Conservation (phyloP, 2,888 invertebrate species). For the Ceramica pisi region DNA sequence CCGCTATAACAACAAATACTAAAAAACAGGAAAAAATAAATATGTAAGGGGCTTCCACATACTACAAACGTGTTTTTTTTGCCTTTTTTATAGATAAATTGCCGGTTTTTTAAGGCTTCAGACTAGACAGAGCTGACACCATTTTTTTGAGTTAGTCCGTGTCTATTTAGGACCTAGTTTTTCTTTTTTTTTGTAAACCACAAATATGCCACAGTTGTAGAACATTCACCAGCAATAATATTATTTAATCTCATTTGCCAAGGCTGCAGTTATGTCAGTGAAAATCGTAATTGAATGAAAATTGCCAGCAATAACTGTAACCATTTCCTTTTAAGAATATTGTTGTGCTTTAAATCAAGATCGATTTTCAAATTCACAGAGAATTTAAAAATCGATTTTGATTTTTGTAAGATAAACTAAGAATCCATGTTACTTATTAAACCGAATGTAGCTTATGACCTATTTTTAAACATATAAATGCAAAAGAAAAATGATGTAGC, state of each 20-base stretch:
- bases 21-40: no score
- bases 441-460: neutral
- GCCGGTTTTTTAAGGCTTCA: no score
- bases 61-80: no score
- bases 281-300: neutral
- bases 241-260: constrained; percentile 4
- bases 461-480: neutral
- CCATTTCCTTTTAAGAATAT: neutral
- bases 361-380: no score
- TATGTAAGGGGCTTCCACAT: no score
- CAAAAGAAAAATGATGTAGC: neutral
- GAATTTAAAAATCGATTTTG: no score
- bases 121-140: neutral
- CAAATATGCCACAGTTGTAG: neutral
- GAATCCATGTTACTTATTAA: neutral
- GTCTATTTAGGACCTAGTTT: constrained; percentile 5
- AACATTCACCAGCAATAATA: neutral
- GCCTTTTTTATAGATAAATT: no score
- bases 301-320: neutral
- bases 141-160: constrained; percentile 7
- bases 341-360: no score
- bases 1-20: no score
- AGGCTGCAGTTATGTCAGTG: neutral
- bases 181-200: constrained; percentile 22
- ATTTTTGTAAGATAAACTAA: neutral